Conservation (phyloP, 2,113 vertebrate genomes). For the Mus pahari region DNA sequence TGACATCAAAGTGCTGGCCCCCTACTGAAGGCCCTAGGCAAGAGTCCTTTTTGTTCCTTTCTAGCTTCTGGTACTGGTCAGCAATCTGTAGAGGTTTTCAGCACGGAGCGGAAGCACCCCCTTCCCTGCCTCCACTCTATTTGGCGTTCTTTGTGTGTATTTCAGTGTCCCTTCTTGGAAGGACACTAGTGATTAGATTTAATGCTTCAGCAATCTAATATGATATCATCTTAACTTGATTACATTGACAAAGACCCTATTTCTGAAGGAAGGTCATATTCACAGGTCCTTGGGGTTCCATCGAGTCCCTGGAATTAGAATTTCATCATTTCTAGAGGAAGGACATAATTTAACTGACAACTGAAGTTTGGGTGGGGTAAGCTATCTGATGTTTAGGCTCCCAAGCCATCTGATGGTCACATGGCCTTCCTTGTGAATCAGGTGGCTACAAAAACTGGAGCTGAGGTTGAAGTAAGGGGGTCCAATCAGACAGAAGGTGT, state of each 20-base stretch:
- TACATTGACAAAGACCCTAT: neutral
- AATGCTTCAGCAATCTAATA: neutral
- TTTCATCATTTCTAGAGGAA: neutral
- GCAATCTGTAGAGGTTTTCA: neutral
- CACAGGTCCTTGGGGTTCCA: neutral
- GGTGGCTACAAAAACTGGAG: neutral
- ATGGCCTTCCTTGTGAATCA: neutral
- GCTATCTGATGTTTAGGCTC: neutral
- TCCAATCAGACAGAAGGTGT: neutral
- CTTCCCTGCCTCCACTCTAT: neutral
- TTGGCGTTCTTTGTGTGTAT: neutral
- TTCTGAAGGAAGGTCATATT: slow-evolving; percentile 27
- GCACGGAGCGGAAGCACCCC: neutral
- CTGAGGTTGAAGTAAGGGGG: neutral
- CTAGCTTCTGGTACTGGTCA: neutral
- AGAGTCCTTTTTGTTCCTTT: neutral
- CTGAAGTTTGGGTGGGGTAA: neutral
- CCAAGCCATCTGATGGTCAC: fast-evolving
- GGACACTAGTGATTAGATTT: neutral
- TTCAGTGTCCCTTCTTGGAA: neutral
- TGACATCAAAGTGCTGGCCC: neutral
- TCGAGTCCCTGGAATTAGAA: neutral
- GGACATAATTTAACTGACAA: neutral
- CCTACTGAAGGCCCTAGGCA: neutral
- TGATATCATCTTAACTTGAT: neutral